Evolutionary conservation across 1,140 invertebrate genomes (phyloP), one percentile per base, ranked within the genome.

Genomic region (Drosophila seguyi): DNA sequence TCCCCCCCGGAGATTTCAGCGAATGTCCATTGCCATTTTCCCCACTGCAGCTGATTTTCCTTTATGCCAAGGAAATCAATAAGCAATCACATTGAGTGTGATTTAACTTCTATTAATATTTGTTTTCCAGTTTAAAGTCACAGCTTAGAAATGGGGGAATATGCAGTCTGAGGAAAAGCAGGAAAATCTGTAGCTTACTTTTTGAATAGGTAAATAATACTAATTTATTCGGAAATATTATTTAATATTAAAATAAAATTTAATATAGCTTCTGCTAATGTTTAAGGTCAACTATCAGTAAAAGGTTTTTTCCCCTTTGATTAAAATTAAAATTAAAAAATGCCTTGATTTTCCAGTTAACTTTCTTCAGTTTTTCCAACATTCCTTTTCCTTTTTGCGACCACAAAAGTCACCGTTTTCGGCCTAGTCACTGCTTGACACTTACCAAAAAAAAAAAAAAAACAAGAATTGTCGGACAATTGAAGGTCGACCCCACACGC

Each of bases 361-460:
- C 38, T 60, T 41, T n/a, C n/a, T 13, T 6, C 3, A 39, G 2
- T 16, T 5, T 18, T n/a, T 1, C 39, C 14, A 27, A 13, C 20
- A 57, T 27, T 14, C 8, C 31, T 42, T 62, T 8, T 13, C 7
- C 44, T 4, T 11, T 3, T 14, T 10, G n/a, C 13, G 10, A 41
- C 38, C 27, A n/a, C 27, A 60, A 60, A 58, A 41, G 55, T 63
- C 27, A 42, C 36, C 55, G 18, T 44, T 66, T 68, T 50, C 34
- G 25, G 45, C 29, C 45, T 16, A 69, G 38, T 68, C 65, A 68
- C 60, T 20, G 18, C 6, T 36, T 60, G 48, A 34, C 47, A 58
- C 20, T 65, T 61, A 61, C 45, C 62, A 31, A 48, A 48, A 48
- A 69, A 66, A n/a, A n/a, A n/a, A n/a, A n/a, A n/a, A n/a, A n/a